A percentile compares a stretch with the other conserved stretches of the same genome.
Evolutionary conservation across 1,140 invertebrate genomes (phyloP).

Genomic region (Spodoptera frugiperda): DNA sequence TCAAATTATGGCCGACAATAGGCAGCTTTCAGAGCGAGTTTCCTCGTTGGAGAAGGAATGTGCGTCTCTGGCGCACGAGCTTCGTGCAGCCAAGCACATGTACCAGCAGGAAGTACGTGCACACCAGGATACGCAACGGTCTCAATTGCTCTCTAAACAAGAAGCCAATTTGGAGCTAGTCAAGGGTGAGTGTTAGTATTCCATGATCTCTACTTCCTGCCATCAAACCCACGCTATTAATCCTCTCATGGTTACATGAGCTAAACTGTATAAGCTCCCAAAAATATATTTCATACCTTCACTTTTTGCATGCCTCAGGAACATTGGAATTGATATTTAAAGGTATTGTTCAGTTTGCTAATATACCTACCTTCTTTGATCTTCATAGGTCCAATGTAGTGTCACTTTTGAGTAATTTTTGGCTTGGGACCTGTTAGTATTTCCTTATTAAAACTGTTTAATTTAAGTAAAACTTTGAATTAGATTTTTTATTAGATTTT

Average conservation of each 20-base stretch:
- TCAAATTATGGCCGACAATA: conserved; percentile 91
- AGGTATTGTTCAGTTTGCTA: conserved; percentile 81
- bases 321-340: conserved; percentile 83
- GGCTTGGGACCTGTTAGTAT: neutral
- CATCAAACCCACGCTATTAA: conserved; percentile 49
- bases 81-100: conserved; percentile 94
- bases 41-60: conserved; percentile 95
- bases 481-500: neutral
- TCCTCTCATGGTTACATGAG: conserved; percentile 47
- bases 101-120: conserved; percentile 96
- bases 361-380: conserved; percentile 48
- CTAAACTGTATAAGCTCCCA: conserved; percentile 47
- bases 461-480: neutral
- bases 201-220: neutral
- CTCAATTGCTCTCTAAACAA: conserved; percentile 93
- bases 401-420: conserved; percentile 19
- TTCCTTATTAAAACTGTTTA: conserved; percentile 1
- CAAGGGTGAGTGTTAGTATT: conserved; percentile 89
- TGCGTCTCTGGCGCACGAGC: conserved; percentile 94
- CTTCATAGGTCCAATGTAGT: conserved; percentile 23
- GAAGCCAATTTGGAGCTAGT: conserved; percentile 96
- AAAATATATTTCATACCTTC: conserved; percentile 65
- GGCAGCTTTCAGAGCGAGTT: conserved; percentile 92
- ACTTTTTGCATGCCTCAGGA: conserved; percentile 85
- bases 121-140: conserved; percentile 95